Conservation (phyloP, 1,140 invertebrate species). For the Pachyrhynchus sulphureomaculatus region DNA sequence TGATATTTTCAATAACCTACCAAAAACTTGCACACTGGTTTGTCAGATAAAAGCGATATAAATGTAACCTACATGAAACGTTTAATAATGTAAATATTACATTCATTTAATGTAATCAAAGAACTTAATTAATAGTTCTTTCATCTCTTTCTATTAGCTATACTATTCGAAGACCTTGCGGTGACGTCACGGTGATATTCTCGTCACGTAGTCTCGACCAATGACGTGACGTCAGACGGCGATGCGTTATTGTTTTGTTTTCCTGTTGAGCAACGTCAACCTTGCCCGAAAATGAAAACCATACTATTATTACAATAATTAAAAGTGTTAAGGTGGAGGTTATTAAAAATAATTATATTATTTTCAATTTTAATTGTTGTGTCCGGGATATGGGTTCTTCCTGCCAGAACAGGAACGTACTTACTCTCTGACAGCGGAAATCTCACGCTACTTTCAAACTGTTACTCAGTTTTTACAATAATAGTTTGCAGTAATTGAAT, state of each 20-base stretch:
- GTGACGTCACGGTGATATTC: constrained; percentile 26
- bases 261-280: background rate
- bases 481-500: too few relatives aligned
- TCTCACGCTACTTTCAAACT: too few relatives aligned
- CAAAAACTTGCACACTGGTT: too few relatives aligned
- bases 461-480: too few relatives aligned
- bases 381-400: background rate
- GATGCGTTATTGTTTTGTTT: constrained; percentile 13
- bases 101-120: background rate
- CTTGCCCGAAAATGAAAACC: too few relatives aligned
- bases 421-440: too few relatives aligned
- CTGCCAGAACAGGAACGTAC: background rate
- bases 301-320: background rate
- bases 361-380: background rate
- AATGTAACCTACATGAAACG: too few relatives aligned
- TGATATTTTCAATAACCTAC: too few relatives aligned
- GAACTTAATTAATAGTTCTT: constrained; percentile 4
- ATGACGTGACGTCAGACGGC: constrained; percentile 25
- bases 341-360: constrained; percentile 4
- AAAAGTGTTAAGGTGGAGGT: background rate
- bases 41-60: too few relatives aligned
- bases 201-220: constrained; percentile 23
- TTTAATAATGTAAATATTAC: background rate
- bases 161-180: constrained; percentile 12
- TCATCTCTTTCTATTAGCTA: constrained; percentile 11